Evolutionary conservation across 2,113 vertebrate genomes (phyloP), one percentile per base, ranked within the genome.

Genomic region (Corynorhinus townsendii): DNA sequence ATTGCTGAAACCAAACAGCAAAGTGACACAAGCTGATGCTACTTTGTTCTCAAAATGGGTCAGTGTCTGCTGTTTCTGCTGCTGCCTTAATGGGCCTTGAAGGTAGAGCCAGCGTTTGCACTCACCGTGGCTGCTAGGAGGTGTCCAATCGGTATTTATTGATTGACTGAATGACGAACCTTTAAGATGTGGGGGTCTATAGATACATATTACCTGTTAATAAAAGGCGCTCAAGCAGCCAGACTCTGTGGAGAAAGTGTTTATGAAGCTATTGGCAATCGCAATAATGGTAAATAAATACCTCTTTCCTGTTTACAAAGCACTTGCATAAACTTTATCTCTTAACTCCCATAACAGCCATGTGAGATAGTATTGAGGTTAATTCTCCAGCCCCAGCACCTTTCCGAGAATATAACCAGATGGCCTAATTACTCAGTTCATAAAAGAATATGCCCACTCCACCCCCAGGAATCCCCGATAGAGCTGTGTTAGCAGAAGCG

Each of bases 341-440:
- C 80, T 43, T 33, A 79, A 35, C 69, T 93, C 76, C 91, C 84
- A 26, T 22, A 72, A 45, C n/a, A 93, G 80, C 66, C 77, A 12
- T 40, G n/a, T 17, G 49, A 76, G 89, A 79, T 90, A 83, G 75
- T 49, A 86, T 33, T 35, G 83, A 89, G 91, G 59, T 79, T 47
- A 93, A 80, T 89, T 89, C 86, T 95, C 40, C 75, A 45, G 28
- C n/a, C 89, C 94, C 40, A 71, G 66, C 93, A 85, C 86, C 89
- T 93, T 91, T 72, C 95, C 19, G 56, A 87, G 56, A 84, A 16
- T 52, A 84, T 68, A 62, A 76, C n/a, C 95, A 94, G 93, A 89
- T 68, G 91, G 73, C 82, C 93, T 95, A 93, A 97, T 96, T 96
- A 95, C 52, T 94, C 89, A 45, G 80, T 62, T 92, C 83, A 56